Conservation (phyloP, 2,888 invertebrate genomes). For the Andrena bucephala region DNA sequence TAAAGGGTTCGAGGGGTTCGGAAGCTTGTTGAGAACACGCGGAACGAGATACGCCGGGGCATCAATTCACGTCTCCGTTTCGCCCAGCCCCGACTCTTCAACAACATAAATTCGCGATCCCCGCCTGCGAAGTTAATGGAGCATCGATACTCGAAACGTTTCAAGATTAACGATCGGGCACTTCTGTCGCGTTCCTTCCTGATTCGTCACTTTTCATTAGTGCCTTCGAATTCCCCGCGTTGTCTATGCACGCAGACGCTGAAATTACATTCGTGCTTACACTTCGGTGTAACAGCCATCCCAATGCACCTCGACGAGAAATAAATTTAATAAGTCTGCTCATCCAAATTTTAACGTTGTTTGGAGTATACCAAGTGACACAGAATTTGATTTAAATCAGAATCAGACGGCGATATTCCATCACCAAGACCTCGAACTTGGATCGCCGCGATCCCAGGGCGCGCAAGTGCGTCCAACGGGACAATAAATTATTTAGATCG, state of each 20-base stretch:
- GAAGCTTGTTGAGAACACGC: background rate
- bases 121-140: slow-evolving; percentile 27
- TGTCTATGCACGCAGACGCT: background rate
- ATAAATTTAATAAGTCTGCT: too few relatives aligned
- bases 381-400: background rate
- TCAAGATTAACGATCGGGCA: slow-evolving; percentile 31
- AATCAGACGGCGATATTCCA: slow-evolving; percentile 26
- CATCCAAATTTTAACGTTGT: background rate
- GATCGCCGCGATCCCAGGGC: slow-evolving; percentile 16
- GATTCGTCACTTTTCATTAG: background rate
- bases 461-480: slow-evolving; percentile 16
- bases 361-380: too few relatives aligned
- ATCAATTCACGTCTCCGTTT: slow-evolving; percentile 32
- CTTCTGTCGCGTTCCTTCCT: slow-evolving; percentile 13
- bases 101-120: slow-evolving; percentile 35
- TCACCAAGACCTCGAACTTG: slow-evolving; percentile 29
- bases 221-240: background rate
- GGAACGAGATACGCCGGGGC: slow-evolving; percentile 9
- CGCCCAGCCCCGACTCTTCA: slow-evolving; percentile 7
- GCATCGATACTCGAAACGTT: slow-evolving; percentile 35
- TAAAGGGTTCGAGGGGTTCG: background rate
- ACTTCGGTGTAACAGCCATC: too few relatives aligned
- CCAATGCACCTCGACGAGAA: too few relatives aligned
- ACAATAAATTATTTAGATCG: slow-evolving; percentile 41
- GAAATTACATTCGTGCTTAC: background rate